Percentiles rank a stretch among this genome's conserved stretches.
Conservation (phyloP, 1,140 invertebrate genomes). For the Subanguina moxae region DNA sequence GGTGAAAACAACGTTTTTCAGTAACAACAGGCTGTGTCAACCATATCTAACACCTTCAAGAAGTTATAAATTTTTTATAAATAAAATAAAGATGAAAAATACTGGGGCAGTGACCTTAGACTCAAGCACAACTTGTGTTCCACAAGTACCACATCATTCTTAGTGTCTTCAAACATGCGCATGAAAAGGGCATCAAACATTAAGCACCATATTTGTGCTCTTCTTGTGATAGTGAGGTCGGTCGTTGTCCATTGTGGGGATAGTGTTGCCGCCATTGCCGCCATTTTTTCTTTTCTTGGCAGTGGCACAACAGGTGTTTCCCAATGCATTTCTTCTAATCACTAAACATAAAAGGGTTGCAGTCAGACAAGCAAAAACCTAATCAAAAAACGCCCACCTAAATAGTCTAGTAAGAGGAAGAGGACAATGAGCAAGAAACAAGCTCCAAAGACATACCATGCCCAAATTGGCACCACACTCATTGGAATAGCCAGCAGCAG, state of each 20-base stretch:
- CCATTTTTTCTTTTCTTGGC: not conserved
- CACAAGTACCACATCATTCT: too few species aligned
- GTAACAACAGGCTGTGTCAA: too few species aligned
- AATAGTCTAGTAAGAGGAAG: constrained; percentile 53
- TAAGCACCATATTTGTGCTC: constrained; percentile 50
- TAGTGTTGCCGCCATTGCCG: not conserved
- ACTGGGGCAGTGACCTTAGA: too few species aligned
- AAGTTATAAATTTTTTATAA: too few species aligned
- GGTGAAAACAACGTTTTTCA: too few species aligned
- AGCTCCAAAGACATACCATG: constrained; percentile 47
- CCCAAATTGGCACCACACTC: constrained; percentile 35
- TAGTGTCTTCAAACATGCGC: too few species aligned
- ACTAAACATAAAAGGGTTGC: not conserved
- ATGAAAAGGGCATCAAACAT: constrained; percentile 25
- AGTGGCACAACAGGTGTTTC: not conserved
- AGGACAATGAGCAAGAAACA: constrained; percentile 47
- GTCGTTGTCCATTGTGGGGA: constrained; percentile 5
- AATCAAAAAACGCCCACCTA: constrained; percentile 56
- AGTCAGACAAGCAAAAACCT: too few species aligned
- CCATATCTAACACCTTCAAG: too few species aligned
- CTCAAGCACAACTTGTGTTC: too few species aligned
- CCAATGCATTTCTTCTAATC: not conserved
- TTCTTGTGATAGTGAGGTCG: constrained; percentile 45
- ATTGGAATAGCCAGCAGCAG: not conserved
- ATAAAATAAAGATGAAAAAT: too few species aligned